A percentile compares a stretch with the other conserved stretches of the same genome.
Evolutionary conservation across 2,113 vertebrate genomes (phyloP).

Genomic region (Isichthys henryi): DNA sequence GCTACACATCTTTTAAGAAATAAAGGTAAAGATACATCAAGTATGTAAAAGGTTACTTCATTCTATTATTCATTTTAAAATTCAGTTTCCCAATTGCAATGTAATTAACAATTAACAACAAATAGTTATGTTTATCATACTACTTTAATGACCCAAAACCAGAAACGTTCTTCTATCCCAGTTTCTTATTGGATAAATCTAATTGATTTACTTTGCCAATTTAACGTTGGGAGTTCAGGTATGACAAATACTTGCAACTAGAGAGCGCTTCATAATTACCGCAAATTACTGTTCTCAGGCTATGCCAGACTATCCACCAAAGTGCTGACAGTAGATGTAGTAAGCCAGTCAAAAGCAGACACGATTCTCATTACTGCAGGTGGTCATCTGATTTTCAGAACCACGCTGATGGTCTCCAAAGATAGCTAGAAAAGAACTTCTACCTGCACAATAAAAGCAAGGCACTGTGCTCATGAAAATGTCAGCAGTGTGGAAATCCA

Average conservation of each 20-base stretch:
- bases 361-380: not conserved
- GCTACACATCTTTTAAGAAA: not conserved
- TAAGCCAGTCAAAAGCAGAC: not conserved
- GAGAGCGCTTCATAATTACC: not conserved
- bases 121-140: not conserved
- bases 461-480: not conserved
- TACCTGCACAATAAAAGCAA: not conserved
- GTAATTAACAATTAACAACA: not conserved
- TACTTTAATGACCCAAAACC: not conserved
- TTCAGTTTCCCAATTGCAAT: not conserved
- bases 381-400: not conserved
- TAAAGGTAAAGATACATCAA: not conserved
- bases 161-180: not conserved
- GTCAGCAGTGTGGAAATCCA: not conserved
- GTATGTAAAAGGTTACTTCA: not conserved
- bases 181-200: not conserved
- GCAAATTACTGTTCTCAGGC: not conserved
- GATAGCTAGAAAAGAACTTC: not conserved
- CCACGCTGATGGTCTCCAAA: not conserved
- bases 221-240: not conserved
- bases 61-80: not conserved
- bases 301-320: not conserved
- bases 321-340: not conserved
- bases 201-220: not conserved
- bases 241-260: not conserved